Evolutionary conservation across 2,797 vertebrate species (phyloP).

Genomic region (Arnoldichthys spilopterus): DNA sequence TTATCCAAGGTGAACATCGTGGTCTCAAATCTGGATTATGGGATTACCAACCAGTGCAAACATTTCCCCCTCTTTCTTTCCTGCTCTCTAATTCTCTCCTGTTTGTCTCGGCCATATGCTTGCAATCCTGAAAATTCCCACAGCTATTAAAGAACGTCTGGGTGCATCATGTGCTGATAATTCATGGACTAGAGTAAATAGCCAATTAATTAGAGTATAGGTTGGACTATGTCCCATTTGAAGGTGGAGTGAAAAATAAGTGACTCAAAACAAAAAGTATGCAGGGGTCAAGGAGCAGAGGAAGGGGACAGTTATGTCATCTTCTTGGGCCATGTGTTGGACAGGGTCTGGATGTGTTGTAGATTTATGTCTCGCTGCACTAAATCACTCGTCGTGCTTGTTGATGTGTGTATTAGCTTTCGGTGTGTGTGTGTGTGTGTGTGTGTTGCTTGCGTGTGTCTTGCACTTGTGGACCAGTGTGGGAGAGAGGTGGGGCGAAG

Average conservation of each 20-base stretch:
- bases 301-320: constrained; percentile 75
- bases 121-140: constrained; percentile 26
- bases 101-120: constrained; percentile 8
- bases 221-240: not conserved
- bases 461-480: constrained; percentile 33
- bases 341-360: constrained; percentile 72
- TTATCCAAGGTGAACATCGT: not conserved
- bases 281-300: constrained; percentile 69
- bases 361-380: constrained; percentile 75
- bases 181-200: not conserved
- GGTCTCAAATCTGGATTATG: not conserved
- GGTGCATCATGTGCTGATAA: not conserved
- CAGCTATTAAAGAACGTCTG: constrained; percentile 25
- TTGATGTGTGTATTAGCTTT: constrained; percentile 48
- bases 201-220: not conserved
- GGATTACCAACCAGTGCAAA: constrained; percentile 13
- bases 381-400: constrained; percentile 77
- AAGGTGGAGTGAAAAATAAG: not conserved
- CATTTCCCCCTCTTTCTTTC: not conserved
- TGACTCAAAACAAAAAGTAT: constrained; percentile 9
- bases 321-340: constrained; percentile 69
- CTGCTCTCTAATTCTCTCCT: not conserved
- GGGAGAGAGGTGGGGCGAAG: constrained; percentile 59
- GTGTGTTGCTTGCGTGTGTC: constrained; percentile 30
- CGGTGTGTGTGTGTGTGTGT: constrained; percentile 45